Base-by-base conservation (phyloP, 2,888 invertebrate genomes). In the Drosophila subquinaria region DNA sequence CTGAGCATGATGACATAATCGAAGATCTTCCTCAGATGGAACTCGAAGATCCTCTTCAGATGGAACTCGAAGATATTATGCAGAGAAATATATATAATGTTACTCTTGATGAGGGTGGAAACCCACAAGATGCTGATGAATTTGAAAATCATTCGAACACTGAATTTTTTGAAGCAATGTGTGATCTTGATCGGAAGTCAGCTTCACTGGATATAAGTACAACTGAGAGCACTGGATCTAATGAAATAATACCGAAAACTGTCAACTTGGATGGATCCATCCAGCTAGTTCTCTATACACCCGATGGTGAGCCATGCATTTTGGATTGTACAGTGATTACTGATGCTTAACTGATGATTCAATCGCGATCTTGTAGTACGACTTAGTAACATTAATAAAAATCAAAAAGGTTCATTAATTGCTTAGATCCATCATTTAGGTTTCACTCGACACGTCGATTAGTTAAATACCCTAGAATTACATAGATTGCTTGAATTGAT, bases 381-480 rank as follows among this genome's bases (percentile, higher is more conserved):
- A n/a, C 1, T 10, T 30, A 30, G 0, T 15, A 9, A 27, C 23
- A n/a, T n/a, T n/a, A 47, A 27, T 9, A 27, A 47, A 47, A 3
- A 6, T 13, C 1, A n/a, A 3, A 47, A 27, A 27, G n/a, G 3
- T n/a, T 30, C 8, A 30, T 8, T 6, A 9, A 30, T 30, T 30
- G 30, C 27, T n/a, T n/a, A 1, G 27, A 23, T 11, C 5, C 9
- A 3, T 38, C 10, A 33, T 13, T 6, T 13, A n/a, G n/a, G 27
- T 4, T 56, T 13, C 35, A 45, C 47, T 73, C 42, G 45, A 43
- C 40, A 42, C 10, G 33, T 47, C 43, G 42, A 43, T 36, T 38
- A 17, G 43, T 4, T 42, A 13, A 56, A 42, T 61, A 60, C 1
- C 20, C 38, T 15, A 60, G 67, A 48, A 72, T 43, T 53, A 67